Base-by-base conservation (phyloP, 2,797 vertebrate genomes). In the Malacoraja senta region DNA sequence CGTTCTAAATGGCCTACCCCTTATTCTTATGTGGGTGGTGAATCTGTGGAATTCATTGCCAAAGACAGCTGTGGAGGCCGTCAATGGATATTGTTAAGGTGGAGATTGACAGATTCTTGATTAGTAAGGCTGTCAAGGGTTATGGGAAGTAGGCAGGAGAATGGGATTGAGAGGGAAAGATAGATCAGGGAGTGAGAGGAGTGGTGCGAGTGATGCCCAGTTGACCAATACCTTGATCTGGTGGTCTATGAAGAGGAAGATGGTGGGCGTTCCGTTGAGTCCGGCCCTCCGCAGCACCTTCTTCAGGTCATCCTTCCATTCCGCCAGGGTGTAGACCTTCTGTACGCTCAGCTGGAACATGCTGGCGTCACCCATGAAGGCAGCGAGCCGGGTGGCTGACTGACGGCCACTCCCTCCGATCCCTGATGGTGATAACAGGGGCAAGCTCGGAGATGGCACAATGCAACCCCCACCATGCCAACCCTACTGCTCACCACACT, bases 221-320 rank as follows among this genome's bases (percentile, higher is more conserved):
- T 6, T 53, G 44, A 3, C 44, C 44, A 53, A 0, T 44, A 95
- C 95, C 94, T 95, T 95, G 95, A 95, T 95, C 94, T 95, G 95
- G 95, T 95, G 95, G 77, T 95, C 96, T 95, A 94, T 93, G 78
- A 93, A 95, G 94, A 95, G 94, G 95, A 96, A 95, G 80, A 35
- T 0, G 13, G 94, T 72, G 1, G 93, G 94, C 93, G 93, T 93
- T 80, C 80, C 79, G 4, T 94, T 94, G 94, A 94, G 91, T 93
- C 93, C 94, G 93, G 94, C 92, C 93, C 93, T 94, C 94, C 2
- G 93, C 1, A 0, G 94, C 93, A 94, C 93, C 93, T 94, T 94
- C 94, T 94, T 93, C 93, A 95, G 94, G 84, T 94, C 78, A 1
- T 94, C 93, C 95, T 94, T 94, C 94, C 94, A 58, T 93, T 95